Evolutionary conservation across 2,797 vertebrate genomes (phyloP).

Genomic region (Dicrostonyx torquatus): DNA sequence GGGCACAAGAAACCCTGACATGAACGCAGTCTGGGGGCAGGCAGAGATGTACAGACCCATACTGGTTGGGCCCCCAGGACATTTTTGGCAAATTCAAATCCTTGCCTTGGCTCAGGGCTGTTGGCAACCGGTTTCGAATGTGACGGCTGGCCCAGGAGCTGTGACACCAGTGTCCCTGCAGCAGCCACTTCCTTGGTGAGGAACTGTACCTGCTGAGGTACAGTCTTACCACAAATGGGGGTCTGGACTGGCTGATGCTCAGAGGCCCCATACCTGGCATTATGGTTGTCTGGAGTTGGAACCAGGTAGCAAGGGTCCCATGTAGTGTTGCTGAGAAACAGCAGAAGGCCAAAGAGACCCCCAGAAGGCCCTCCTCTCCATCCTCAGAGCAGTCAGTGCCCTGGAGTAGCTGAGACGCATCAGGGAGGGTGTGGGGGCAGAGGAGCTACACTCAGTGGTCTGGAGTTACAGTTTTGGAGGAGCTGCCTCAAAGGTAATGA

Average conservation of each 20-base stretch:
- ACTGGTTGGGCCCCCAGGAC: slow-evolving; percentile 57
- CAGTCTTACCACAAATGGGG: slow-evolving; percentile 55
- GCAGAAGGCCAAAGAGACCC: slow-evolving; percentile 45
- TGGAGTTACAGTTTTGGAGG: slow-evolving; percentile 90
- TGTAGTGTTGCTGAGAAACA: slow-evolving; percentile 75
- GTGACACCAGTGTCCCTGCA: slow-evolving; percentile 51
- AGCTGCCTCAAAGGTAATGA: slow-evolving; percentile 95
- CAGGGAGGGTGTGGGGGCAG: slow-evolving; percentile 39
- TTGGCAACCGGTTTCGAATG: slow-evolving; percentile 57
- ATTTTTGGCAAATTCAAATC: slow-evolving; percentile 73
- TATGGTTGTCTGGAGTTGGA: slow-evolving; percentile 72
- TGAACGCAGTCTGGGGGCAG: slow-evolving; percentile 22
- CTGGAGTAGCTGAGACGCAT: slow-evolving; percentile 54
- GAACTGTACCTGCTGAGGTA: slow-evolving; percentile 34
- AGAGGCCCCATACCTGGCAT: slow-evolving; percentile 52
- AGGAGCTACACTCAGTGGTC: slow-evolving; percentile 14
- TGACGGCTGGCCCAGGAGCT: not conserved
- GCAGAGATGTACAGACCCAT: not conserved
- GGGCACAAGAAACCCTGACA: slow-evolving; percentile 39
- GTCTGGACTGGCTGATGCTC: slow-evolving; percentile 44
- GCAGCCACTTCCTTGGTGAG: slow-evolving; percentile 13
- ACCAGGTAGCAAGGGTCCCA: slow-evolving; percentile 65
- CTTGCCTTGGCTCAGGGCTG: slow-evolving; percentile 32
- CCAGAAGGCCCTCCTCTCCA: slow-evolving; percentile 65
- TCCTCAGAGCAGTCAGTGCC: slow-evolving; percentile 61